Evolutionary conservation across 1,140 invertebrate species (phyloP).

Genomic region (Bombus ignitus): DNA sequence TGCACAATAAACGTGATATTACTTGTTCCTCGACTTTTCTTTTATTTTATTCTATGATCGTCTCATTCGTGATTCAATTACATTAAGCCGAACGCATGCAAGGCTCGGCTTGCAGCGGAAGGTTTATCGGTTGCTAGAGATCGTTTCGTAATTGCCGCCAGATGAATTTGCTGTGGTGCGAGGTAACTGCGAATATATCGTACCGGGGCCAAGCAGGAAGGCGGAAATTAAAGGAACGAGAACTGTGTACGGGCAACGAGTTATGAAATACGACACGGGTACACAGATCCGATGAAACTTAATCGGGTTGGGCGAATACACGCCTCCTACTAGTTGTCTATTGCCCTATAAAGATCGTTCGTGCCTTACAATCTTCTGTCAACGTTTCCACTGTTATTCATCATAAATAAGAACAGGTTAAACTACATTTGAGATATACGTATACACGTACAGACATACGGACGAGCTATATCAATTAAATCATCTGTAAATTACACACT

Average conservation of each 20-base stretch:
- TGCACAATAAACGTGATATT: too few species aligned
- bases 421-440: background rate
- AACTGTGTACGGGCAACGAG: slow-evolving; percentile 51
- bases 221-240: slow-evolving; percentile 66
- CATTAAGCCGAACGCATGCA: background rate
- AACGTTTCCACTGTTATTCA: background rate
- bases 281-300: slow-evolving; percentile 36
- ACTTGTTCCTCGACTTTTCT: background rate
- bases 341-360: background rate
- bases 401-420: background rate
- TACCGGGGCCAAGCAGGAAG: slow-evolving; percentile 32
- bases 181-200: slow-evolving; percentile 7
- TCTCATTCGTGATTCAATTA: background rate
- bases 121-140: background rate
- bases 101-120: background rate
- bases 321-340: background rate
- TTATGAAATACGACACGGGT: slow-evolving; percentile 57
- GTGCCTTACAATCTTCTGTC: background rate
- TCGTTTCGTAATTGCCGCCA: slow-evolving; percentile 11
- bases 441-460: too few species aligned
- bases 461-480: too few species aligned
- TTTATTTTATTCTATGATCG: background rate
- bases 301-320: slow-evolving; percentile 46
- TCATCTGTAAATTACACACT: too few species aligned
- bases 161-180: slow-evolving; percentile 1